Evolutionary conservation across 2,113 vertebrate species (phyloP).

Genomic region (Pseudolaguvia tuberculata): DNA sequence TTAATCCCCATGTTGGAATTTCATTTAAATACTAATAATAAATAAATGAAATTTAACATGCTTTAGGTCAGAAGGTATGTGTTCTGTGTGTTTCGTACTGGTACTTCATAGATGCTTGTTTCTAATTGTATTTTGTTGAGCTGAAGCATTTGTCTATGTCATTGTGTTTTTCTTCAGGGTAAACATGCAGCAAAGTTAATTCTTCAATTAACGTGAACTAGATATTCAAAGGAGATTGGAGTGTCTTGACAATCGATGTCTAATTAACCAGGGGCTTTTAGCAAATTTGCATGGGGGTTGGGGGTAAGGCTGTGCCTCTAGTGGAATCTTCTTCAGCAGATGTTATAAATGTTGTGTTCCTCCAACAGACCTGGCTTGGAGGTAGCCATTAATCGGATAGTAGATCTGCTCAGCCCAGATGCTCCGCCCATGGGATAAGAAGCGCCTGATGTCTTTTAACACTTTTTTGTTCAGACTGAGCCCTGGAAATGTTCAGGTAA

Average conservation of each 20-base stretch:
- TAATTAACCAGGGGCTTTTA: conserved; percentile 62
- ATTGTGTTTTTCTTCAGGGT: conserved; percentile 41
- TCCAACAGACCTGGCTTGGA: conserved; percentile 66
- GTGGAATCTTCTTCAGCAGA: conserved; percentile 22
- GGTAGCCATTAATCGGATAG: conserved; percentile 77
- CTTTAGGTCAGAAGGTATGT: neutral
- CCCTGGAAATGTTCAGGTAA: neutral
- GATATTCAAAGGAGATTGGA: conserved; percentile 69
- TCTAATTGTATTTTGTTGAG: conserved; percentile 45
- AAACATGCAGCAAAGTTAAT: conserved; percentile 62
- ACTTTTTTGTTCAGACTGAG: neutral
- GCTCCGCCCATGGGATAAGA: conserved; percentile 12
- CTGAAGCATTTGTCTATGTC: conserved; percentile 45
- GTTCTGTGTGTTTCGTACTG: conserved; percentile 21
- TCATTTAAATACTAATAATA: neutral
- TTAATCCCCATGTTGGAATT: neutral
- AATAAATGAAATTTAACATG: neutral
- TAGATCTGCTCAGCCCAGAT: conserved; percentile 43
- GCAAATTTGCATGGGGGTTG: conserved; percentile 43
- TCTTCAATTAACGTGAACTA: conserved; percentile 66
- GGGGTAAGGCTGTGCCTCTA: conserved; percentile 9
- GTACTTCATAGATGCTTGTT: conserved; percentile 24
- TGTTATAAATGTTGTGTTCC: conserved; percentile 52
- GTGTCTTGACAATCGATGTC: conserved; percentile 64
- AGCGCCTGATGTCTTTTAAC: neutral